Evolutionary conservation across 53 echinoderm and acorn worm genomes (phyloP).

Genomic region (Echinometra lucunter): DNA sequence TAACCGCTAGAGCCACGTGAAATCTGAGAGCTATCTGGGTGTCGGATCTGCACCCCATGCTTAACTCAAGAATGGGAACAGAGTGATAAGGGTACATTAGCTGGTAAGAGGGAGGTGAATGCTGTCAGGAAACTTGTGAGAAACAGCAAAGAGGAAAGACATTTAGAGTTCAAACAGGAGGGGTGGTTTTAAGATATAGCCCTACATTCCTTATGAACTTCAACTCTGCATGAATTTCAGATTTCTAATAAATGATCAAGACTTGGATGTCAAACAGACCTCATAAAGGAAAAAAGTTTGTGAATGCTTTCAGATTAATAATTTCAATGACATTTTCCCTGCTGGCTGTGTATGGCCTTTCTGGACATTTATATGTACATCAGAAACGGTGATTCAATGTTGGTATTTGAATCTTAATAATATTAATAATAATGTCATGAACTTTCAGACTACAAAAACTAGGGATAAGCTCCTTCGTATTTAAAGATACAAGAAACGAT

Average conservation of each 20-base stretch:
- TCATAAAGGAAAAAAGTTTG: neutral
- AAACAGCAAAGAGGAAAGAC: neutral
- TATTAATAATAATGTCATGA: too few relatives aligned
- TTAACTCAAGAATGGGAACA: constrained; percentile 58
- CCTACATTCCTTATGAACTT: neutral
- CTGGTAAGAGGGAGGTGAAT: neutral
- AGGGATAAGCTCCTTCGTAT: neutral
- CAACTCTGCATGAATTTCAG: neutral
- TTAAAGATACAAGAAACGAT: too few relatives aligned
- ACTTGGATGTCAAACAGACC: neutral
- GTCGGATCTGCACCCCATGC: constrained; percentile 52
- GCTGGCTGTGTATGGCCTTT: too few relatives aligned
- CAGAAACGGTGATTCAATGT: too few relatives aligned
- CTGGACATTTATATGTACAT: too few relatives aligned
- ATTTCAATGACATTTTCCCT: too few relatives aligned
- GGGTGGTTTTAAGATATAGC: neutral
- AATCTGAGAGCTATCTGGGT: constrained; percentile 53
- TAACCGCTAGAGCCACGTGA: constrained; percentile 64
- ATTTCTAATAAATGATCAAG: neutral
- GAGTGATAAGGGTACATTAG: constrained; percentile 52
- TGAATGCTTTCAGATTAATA: too few relatives aligned
- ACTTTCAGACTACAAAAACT: neutral
- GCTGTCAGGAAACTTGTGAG: neutral
- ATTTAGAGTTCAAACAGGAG: neutral
- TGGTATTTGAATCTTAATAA: too few relatives aligned